A percentile compares a stretch with the other conserved stretches of the same genome.
Conservation (phyloP, 2,888 invertebrate genomes). For the Andrena praecox region DNA sequence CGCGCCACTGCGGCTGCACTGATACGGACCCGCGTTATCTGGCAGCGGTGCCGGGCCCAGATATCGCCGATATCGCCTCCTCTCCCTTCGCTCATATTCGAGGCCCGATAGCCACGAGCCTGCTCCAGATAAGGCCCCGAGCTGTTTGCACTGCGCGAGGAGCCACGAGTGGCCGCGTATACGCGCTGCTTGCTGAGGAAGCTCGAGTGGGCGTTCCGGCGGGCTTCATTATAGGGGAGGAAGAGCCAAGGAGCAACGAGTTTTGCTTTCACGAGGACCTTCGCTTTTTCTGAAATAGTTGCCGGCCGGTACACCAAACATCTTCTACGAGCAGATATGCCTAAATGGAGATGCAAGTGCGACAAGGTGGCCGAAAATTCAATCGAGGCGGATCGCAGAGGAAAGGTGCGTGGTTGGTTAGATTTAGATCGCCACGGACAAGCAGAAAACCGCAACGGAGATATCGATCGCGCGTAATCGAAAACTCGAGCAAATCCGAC, state of each 20-base stretch:
- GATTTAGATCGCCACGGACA: conserved; percentile 10
- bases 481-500: conserved; percentile 48
- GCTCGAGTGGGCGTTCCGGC: conserved; percentile 6
- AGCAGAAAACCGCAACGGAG: conserved; percentile 42
- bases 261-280: too few relatives aligned
- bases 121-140: conserved; percentile 26
- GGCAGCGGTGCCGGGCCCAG: neutral
- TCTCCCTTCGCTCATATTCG: neutral
- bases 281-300: too few relatives aligned
- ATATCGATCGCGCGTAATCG: conserved; percentile 53
- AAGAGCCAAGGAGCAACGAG: too few relatives aligned
- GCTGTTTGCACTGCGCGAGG: conserved; percentile 2
- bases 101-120: conserved; percentile 1
- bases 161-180: neutral
- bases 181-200: neutral
- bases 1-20: conserved; percentile 45
- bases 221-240: neutral
- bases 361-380: neutral
- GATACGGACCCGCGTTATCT: conserved; percentile 24
- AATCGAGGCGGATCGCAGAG: neutral
- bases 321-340: too few relatives aligned
- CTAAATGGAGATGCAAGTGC: neutral
- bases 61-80: conserved; percentile 16
- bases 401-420: neutral
- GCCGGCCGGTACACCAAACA: too few relatives aligned